phyloP scores from a whole-genome alignment of 2,797 vertebrate species.

The Glyptemys insculpta region DNA sequence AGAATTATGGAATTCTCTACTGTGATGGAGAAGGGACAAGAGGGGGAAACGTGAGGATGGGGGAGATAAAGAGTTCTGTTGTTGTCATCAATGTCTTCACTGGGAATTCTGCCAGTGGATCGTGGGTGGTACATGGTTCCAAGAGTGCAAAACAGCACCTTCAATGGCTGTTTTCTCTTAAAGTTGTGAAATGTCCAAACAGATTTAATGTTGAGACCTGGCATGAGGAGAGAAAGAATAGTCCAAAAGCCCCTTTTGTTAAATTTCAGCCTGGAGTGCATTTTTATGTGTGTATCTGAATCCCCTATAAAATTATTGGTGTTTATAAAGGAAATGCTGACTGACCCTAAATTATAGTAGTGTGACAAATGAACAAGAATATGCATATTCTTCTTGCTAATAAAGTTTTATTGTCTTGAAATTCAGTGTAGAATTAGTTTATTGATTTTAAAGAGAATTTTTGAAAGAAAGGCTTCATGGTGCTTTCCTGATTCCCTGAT shows the following conservation, averaged over 20 bases:
- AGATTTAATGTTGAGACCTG: slow-evolving; percentile 16
- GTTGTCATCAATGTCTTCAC: neutral
- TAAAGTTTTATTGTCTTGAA: slow-evolving; percentile 72
- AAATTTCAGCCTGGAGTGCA: slow-evolving; percentile 3
- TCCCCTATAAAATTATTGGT: slow-evolving; percentile 53
- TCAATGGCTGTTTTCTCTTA: neutral
- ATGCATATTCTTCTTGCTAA: slow-evolving; percentile 55
- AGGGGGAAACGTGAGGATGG: neutral
- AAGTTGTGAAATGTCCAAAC: neutral
- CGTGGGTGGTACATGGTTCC: neutral
- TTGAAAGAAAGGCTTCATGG: slow-evolving; percentile 62
- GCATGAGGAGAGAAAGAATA: neutral
- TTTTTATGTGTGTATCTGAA: neutral
- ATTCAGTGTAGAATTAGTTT: slow-evolving; percentile 38
- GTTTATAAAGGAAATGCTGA: slow-evolving; percentile 56
- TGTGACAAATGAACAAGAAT: slow-evolving; percentile 56
- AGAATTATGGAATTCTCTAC: neutral
- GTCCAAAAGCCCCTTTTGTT: neutral
- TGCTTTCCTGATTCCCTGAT: slow-evolving; percentile 36
- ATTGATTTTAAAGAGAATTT: slow-evolving; percentile 63
- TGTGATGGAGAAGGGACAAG: neutral
- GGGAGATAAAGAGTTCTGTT: neutral
- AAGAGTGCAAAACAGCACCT: neutral
- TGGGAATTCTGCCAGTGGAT: neutral
- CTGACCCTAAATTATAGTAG: slow-evolving; percentile 58